Evolutionary conservation across 2,888 invertebrate species (phyloP).

Genomic region (Spodoptera exigua): DNA sequence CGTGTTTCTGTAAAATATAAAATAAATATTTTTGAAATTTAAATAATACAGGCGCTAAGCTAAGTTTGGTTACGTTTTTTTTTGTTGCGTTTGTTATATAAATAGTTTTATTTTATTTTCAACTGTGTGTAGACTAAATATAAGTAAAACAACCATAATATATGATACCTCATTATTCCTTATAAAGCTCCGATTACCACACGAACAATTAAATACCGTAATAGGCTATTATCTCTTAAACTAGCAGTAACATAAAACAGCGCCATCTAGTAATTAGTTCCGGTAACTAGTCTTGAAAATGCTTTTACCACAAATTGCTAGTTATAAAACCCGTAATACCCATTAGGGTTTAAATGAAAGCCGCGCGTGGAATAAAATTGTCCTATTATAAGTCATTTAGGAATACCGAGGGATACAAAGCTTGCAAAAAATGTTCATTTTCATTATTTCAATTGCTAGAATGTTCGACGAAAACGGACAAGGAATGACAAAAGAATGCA

Average conservation of each 20-base stretch:
- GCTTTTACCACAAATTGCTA: not conserved
- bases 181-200: not conserved
- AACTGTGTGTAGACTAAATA: no score
- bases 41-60: no score
- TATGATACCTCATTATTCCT: not conserved
- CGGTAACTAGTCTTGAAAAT: conserved; percentile 14
- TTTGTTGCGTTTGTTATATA: no score
- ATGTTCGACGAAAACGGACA: no score
- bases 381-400: conserved; percentile 13
- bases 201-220: not conserved
- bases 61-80: no score
- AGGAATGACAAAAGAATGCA: no score
- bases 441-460: no score
- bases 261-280: not conserved
- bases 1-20: no score
- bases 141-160: no score
- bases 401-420: conserved; percentile 5
- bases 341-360: conserved; percentile 6
- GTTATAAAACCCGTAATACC: conserved; percentile 11
- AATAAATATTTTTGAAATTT: no score
- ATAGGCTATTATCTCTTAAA: not conserved
- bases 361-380: conserved; percentile 8
- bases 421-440: not conserved
- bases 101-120: no score
- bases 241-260: not conserved